Evolutionary conservation across 2,113 vertebrate species (phyloP).

Genomic region (Aepyceros melampus): DNA sequence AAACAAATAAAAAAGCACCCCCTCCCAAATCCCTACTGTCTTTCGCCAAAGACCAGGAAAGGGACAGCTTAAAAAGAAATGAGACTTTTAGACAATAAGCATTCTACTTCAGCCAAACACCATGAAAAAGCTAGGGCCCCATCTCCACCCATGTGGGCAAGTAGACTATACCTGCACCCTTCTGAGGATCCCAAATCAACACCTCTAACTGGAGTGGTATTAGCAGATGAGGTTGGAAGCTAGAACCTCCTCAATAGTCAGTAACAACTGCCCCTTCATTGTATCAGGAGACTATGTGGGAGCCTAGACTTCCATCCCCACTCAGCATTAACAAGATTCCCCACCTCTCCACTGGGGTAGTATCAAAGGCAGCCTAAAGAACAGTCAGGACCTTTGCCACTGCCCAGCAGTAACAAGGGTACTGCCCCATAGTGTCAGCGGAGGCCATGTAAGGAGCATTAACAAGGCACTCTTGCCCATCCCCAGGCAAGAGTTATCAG

Average conservation of each 20-base stretch:
- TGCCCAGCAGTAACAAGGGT: not conserved
- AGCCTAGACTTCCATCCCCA: not conserved
- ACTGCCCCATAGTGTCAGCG: not conserved
- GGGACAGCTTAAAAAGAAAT: not conserved
- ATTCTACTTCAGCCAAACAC: not conserved
- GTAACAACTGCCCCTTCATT: not conserved
- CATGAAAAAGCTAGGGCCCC: not conserved
- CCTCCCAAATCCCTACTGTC: not conserved
- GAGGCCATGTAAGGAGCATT: not conserved
- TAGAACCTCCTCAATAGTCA: not conserved
- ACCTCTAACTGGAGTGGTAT: not conserved
- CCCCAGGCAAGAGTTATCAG: not conserved
- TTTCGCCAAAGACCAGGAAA: not conserved
- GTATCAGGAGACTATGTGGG: not conserved
- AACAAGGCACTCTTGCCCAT: not conserved
- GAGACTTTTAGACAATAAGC: not conserved
- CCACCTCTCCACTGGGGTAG: not conserved
- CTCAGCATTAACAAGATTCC: not conserved
- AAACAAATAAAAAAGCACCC: not conserved
- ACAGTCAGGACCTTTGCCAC: not conserved
- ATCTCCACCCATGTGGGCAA: not conserved
- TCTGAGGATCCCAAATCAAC: accelerated
- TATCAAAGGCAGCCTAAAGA: not conserved
- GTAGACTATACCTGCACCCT: not conserved
- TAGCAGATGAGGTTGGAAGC: not conserved